Evolutionary conservation across 1,140 invertebrate species (phyloP), one percentile per base, ranked within the genome.

Genomic region (Drosophila bifasciata): DNA sequence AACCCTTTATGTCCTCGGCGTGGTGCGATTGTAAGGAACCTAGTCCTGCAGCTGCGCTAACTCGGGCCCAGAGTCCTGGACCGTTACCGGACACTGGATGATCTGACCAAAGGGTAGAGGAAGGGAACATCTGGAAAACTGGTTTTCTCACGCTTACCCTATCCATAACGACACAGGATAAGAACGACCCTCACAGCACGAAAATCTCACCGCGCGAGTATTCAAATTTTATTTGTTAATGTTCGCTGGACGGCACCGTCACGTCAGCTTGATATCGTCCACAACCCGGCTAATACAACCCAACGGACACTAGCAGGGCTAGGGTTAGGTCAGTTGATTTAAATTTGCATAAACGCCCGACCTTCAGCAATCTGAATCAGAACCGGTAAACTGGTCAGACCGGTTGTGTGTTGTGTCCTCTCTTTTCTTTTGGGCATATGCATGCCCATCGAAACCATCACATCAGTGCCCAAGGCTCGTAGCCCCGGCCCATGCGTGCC

Each of bases 111-210:
- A 32, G 46, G 71, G 56, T 51, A 39, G 55, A 28, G 44, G 45
- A 51, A 32, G 28, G 28, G 16, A 40, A 53, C 71, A 68, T 36
- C 45, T 60, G 43, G 63, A 40, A 86, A 88, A 88, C 83, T 79
- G 83, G 81, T 88, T 88, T 86, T 88, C 84, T 83, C 84, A 83
- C 79, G 83, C 58, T 67, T 61, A 56, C 59, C 76, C 48, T 23
- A 41, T 56, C 48, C 41, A 36, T 32, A 51, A 16, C 44, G 25
- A 41, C 23, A 44, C 25, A 52, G 60, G 71, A 55, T 39, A 64
- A 41, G 43, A 63, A 39, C 32, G 62, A 58, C 41, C 66, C 48
- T 56, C 17, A n/a, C 19, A 56, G 51, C 51, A 57, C 59, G 51
- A 39, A 59, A 58, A 76, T 73, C 52, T 63, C 72, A 28, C 17